Conservation (phyloP, 2,113 vertebrate species). For the Stigmatopora argus region DNA sequence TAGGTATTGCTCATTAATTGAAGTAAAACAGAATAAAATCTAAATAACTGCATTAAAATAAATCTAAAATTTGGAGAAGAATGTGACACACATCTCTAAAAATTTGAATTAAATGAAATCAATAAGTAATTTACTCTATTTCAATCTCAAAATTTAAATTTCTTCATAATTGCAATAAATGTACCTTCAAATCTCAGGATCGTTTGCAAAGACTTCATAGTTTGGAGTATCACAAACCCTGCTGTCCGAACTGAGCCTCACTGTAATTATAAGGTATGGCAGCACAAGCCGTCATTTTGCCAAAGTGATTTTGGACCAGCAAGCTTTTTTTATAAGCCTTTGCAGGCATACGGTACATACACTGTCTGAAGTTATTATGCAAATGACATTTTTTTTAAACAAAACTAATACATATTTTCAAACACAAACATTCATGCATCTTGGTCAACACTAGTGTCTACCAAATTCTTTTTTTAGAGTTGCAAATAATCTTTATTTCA, state of each 20-base stretch:
- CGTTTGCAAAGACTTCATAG: constrained; percentile 40
- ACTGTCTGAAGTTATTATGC: no score
- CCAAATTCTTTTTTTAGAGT: constrained; percentile 7
- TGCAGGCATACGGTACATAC: constrained; percentile 4
- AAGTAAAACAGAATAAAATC: no score
- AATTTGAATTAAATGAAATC: constrained; percentile 8
- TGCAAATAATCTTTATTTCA: no score
- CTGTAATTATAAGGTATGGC: constrained; percentile 49
- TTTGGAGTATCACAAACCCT: constrained; percentile 43
- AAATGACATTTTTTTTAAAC: not conserved
- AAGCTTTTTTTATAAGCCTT: constrained; percentile 35
- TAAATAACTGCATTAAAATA: no score
- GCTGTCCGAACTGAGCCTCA: constrained; percentile 23
- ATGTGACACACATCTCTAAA: not conserved
- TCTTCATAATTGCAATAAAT: constrained; percentile 41
- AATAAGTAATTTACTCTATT: constrained; percentile 6
- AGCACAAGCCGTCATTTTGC: constrained; percentile 36
- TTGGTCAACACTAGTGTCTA: no score
- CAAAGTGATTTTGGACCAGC: constrained; percentile 18
- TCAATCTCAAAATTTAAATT: constrained; percentile 31
- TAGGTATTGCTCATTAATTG: no score
- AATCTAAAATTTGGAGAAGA: no score
- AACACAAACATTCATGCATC: no score
- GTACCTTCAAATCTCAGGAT: constrained; percentile 32
- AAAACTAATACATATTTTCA: no score